Evolutionary conservation across 1,140 invertebrate genomes (phyloP).

Genomic region (Sinonovacula constricta): DNA sequence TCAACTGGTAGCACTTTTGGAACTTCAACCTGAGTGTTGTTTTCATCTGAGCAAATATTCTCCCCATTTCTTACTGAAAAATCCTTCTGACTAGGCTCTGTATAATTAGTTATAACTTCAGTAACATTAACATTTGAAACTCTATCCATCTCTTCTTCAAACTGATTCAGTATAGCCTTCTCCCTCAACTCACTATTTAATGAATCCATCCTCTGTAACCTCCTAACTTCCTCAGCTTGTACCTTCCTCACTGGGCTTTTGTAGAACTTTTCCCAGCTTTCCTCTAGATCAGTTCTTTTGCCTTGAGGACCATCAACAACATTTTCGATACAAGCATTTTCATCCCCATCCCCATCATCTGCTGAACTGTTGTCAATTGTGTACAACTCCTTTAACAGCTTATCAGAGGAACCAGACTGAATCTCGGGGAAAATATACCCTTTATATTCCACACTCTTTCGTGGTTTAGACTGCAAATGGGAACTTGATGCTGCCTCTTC

Average conservation of each 20-base stretch:
- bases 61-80: too few relatives aligned
- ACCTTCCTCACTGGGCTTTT: slow-evolving; percentile 33
- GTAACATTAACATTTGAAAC: background rate
- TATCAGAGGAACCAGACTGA: too few relatives aligned
- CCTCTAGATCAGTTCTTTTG: slow-evolving; percentile 10
- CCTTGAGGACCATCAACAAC: background rate
- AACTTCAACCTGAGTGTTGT: background rate
- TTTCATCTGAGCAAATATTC: background rate
- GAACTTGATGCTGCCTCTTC: too few relatives aligned
- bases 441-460: too few relatives aligned
- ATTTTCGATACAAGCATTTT: background rate
- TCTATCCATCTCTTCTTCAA: background rate
- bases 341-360: background rate
- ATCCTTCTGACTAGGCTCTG: too few relatives aligned
- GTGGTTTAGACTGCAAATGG: too few relatives aligned
- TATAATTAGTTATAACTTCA: too few relatives aligned
- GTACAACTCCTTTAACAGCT: too few relatives aligned
- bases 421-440: too few relatives aligned
- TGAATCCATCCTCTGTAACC: slow-evolving; percentile 27
- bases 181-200: slow-evolving; percentile 33
- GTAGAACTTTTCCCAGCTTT: slow-evolving; percentile 36
- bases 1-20: background rate
- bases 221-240: background rate
- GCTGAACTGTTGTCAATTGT: too few relatives aligned
- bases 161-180: slow-evolving; percentile 18